Percentiles rank a stretch among this genome's conserved stretches.
These are phyloP conservation scores for Melanotus villosus DNA, from an alignment of 2,888 invertebrate genomes.

Conservation along the genomic window DNA sequence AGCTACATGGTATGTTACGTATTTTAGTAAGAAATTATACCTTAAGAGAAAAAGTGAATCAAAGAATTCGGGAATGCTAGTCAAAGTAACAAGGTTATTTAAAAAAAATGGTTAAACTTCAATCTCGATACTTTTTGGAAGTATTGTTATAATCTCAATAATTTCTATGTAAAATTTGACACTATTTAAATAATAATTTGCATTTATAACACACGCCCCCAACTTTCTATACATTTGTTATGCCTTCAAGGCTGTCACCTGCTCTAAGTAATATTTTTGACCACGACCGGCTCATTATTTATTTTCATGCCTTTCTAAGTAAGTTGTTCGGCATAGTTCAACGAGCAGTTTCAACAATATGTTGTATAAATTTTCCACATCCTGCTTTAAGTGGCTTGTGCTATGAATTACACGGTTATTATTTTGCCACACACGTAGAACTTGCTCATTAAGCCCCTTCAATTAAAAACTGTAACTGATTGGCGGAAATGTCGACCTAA, in stretches of 20 bases:
- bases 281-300: background rate
- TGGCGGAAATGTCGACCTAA: background rate
- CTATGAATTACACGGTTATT: conserved; percentile 16
- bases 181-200: too few species aligned
- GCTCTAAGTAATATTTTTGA: background rate
- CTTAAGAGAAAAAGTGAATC: too few species aligned
- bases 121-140: too few species aligned
- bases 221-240: too few species aligned
- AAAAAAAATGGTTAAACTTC: too few species aligned
- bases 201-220: too few species aligned
- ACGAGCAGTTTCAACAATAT: conserved; percentile 5
- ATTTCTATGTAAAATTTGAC: too few species aligned
- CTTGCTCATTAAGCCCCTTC: background rate
- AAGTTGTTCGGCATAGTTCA: conserved; percentile 4
- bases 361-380: conserved; percentile 9
- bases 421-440: conserved; percentile 16
- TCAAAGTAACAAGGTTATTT: too few species aligned
- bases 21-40: too few species aligned
- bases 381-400: background rate
- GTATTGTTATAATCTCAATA: too few species aligned
- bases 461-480: background rate
- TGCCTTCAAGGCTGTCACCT: background rate
- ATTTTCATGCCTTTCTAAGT: background rate
- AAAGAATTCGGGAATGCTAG: too few species aligned
- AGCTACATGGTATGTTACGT: too few species aligned